phyloP scores from a whole-genome alignment of 2,797 vertebrate genomes.

The Cyprinodon diabolis region DNA sequence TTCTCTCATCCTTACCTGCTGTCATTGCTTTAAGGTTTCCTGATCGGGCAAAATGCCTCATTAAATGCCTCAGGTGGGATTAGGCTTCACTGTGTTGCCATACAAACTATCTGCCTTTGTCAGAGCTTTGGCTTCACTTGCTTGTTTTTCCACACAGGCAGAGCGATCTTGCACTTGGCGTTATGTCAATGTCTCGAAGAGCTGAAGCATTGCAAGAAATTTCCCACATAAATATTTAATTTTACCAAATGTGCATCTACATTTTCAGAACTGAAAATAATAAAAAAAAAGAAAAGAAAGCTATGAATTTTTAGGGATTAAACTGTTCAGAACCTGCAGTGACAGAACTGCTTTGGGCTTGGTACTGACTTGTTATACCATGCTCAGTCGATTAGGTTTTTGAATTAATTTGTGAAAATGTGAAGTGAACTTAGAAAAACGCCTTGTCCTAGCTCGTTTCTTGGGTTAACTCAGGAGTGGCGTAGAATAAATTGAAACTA shows the following conservation, averaged over 20 bases:
- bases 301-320: background rate
- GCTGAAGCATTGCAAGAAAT: background rate
- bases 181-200: too few relatives aligned
- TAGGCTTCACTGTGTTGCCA: too few relatives aligned
- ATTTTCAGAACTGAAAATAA: background rate
- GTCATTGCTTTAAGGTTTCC: too few relatives aligned
- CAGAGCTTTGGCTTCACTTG: too few relatives aligned
- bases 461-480: background rate
- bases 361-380: background rate
- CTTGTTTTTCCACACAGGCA: too few relatives aligned
- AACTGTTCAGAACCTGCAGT: background rate
- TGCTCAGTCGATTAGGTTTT: background rate
- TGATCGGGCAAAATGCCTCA: too few relatives aligned
- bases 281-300: background rate
- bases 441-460: background rate
- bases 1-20: too few relatives aligned
- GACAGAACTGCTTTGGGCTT: background rate
- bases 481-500: background rate
- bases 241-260: background rate
- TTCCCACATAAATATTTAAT: background rate
- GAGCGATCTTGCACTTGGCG: too few relatives aligned
- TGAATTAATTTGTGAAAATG: background rate
- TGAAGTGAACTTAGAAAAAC: slow-evolving; percentile 4
- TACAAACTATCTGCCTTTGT: too few relatives aligned
- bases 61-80: too few relatives aligned